Conservation (phyloP, 2,888 invertebrate species). For the Oscheius sp. region DNA sequence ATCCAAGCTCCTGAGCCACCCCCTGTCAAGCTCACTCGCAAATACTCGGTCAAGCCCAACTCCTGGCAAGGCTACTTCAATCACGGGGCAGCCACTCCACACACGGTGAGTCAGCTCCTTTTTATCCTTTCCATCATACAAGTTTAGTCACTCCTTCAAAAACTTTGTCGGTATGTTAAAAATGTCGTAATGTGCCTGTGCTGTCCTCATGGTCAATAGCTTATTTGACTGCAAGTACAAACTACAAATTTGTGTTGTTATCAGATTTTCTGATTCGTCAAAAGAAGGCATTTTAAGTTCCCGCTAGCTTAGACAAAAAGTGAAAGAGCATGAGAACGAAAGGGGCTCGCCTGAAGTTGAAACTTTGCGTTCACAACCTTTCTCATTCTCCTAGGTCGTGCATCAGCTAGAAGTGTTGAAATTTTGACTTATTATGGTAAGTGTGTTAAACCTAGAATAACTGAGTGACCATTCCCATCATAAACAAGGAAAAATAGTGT, state of each 20-base stretch:
- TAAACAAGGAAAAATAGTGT: too few relatives aligned
- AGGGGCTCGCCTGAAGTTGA: too few relatives aligned
- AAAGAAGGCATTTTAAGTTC: too few relatives aligned
- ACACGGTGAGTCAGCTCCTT: slow-evolving; percentile 29
- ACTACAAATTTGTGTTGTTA: neutral
- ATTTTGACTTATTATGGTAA: too few relatives aligned
- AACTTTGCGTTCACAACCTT: too few relatives aligned
- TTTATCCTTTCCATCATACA: neutral
- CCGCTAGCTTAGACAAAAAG: too few relatives aligned
- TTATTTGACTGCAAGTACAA: too few relatives aligned
- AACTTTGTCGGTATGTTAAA: neutral
- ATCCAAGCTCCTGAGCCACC: slow-evolving; percentile 21
- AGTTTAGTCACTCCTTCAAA: neutral
- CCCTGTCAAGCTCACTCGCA: slow-evolving; percentile 32
- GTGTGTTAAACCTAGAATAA: too few relatives aligned
- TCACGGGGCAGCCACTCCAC: slow-evolving; percentile 28
- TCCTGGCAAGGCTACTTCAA: slow-evolving; percentile 31
- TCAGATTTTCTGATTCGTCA: slow-evolving; percentile 7
- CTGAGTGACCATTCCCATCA: too few relatives aligned
- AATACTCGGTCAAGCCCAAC: slow-evolving; percentile 26
- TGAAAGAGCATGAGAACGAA: too few relatives aligned
- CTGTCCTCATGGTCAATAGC: neutral
- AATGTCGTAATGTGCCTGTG: neutral
- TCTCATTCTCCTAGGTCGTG: too few relatives aligned
- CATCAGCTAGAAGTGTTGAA: too few relatives aligned